Conservation (phyloP, 2,888 invertebrate genomes). For the Scaeva pyrastri region DNA sequence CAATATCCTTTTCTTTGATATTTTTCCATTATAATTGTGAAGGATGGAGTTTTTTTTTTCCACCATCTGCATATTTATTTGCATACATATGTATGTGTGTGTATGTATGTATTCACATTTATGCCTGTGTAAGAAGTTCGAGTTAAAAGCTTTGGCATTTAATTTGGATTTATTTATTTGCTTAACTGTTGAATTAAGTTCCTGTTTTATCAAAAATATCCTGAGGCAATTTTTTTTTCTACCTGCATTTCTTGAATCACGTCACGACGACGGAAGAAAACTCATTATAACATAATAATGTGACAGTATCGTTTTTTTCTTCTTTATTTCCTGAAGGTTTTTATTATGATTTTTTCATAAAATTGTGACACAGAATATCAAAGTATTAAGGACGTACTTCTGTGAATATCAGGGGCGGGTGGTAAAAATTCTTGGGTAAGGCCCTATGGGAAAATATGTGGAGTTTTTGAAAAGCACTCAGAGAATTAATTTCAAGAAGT, state of each 20-base stretch:
- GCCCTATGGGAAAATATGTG: too few relatives aligned
- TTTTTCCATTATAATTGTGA: too few relatives aligned
- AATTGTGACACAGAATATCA: neutral
- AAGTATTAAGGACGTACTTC: neutral
- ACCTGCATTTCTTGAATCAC: neutral
- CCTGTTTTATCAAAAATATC: neutral
- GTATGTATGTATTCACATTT: too few relatives aligned
- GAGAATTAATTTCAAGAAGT: too few relatives aligned
- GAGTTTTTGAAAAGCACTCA: too few relatives aligned
- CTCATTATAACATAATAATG: conserved; percentile 22
- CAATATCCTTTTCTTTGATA: too few relatives aligned
- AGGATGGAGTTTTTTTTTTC: too few relatives aligned
- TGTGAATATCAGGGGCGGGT: neutral
- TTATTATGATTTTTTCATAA: conserved; percentile 15
- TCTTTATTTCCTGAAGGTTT: neutral
- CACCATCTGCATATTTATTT: too few relatives aligned
- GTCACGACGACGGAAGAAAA: neutral
- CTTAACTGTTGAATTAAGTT: neutral
- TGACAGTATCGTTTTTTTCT: neutral
- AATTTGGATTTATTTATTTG: neutral
- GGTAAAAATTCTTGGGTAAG: too few relatives aligned
- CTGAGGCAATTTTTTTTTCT: neutral
- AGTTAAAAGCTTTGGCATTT: neutral
- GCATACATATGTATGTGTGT: too few relatives aligned
- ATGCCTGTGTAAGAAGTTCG: too few relatives aligned